phyloP scores from a whole-genome alignment of 30 jellyfish, hydroid and myxozoan genomes.

The Hydra vulgaris region DNA sequence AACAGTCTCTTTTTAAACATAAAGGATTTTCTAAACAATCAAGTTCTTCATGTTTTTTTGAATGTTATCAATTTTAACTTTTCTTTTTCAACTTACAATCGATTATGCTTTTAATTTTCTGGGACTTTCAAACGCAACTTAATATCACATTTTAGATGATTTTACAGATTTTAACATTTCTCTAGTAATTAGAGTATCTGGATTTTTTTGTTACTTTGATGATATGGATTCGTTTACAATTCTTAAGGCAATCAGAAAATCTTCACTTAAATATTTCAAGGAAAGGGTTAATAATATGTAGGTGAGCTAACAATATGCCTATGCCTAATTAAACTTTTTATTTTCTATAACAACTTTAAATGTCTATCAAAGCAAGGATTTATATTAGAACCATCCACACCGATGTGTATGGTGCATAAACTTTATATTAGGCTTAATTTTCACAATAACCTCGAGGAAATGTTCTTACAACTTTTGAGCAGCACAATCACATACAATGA shows the following conservation, averaged over 20 bases:
- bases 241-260: neutral
- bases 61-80: neutral
- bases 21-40: neutral
- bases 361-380: too few relatives aligned
- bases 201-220: neutral
- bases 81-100: neutral
- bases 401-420: too few relatives aligned
- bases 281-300: too few relatives aligned
- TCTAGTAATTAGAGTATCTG: neutral
- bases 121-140: neutral
- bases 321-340: too few relatives aligned
- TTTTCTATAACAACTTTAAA: too few relatives aligned
- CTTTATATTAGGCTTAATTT: too few relatives aligned
- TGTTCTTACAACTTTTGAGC: too few relatives aligned
- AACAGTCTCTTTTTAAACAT: neutral
- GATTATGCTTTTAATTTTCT: neutral
- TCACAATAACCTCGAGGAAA: too few relatives aligned
- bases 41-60: too few relatives aligned
- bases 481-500: too few relatives aligned
- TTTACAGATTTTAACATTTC: neutral
- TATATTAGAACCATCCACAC: too few relatives aligned
- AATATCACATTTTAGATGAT: neutral
- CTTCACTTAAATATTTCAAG: neutral
- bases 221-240: neutral
- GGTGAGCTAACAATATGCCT: too few relatives aligned